phyloP scores from a whole-genome alignment of 2,888 invertebrate genomes.

The Beris chalybata region DNA sequence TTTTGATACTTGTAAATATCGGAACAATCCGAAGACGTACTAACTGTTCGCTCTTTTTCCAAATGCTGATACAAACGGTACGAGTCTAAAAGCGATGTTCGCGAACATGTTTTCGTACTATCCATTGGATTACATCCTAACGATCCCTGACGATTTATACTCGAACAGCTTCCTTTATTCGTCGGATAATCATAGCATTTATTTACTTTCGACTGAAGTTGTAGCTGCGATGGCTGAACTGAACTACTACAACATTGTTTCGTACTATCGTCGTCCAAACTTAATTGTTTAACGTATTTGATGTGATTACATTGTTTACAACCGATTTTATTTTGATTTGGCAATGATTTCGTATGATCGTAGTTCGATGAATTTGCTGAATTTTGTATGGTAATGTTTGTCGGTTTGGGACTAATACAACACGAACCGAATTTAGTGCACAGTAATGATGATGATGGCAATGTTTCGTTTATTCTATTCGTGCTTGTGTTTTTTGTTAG shows the following conservation, averaged over 20 bases:
- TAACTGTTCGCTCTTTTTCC: conserved; percentile 40
- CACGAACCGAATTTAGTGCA: conserved; percentile 35
- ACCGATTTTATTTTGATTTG: conserved; percentile 38
- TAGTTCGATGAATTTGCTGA: conserved; percentile 11
- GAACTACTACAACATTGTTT: conserved; percentile 3
- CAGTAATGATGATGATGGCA: conserved; percentile 41
- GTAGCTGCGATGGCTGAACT: background rate
- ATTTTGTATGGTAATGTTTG: background rate
- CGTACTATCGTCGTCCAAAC: conserved; percentile 47
- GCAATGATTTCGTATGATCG: conserved; percentile 33
- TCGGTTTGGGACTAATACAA: conserved; percentile 20
- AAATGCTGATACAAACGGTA: conserved; percentile 48
- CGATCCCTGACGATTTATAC: conserved; percentile 46
- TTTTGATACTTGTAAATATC: conserved; percentile 43
- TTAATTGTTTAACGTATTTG: conserved; percentile 51
- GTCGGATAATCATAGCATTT: conserved; percentile 6
- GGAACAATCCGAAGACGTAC: conserved; percentile 19
- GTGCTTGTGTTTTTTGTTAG: conserved; percentile 40
- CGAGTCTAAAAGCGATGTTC: conserved; percentile 53
- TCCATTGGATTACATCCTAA: conserved; percentile 32
- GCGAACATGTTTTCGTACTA: conserved; percentile 47
- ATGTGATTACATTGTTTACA: conserved; percentile 54
- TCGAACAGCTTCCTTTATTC: conserved; percentile 52
- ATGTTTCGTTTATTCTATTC: conserved; percentile 35
- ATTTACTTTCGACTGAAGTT: background rate